A percentile compares a stretch with the other conserved stretches of the same genome.
These are phyloP conservation scores for Pachycephus smyrnensis DNA, from an alignment of 2,888 invertebrate species.

Conservation along the genomic window DNA sequence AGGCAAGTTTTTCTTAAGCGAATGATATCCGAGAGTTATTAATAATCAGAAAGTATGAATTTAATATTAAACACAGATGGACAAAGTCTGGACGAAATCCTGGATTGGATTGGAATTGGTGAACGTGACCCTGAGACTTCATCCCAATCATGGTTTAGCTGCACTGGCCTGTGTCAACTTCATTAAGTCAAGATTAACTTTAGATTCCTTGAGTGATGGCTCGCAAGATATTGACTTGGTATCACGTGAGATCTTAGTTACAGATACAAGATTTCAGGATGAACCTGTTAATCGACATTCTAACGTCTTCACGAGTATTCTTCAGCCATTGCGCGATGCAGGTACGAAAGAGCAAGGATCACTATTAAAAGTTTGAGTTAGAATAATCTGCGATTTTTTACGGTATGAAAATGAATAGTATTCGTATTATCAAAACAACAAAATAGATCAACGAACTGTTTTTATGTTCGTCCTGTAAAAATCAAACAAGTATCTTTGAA, in stretches of 20 bases:
- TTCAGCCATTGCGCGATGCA: constrained; percentile 79
- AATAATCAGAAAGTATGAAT: neutral
- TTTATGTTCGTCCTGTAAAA: too few relatives aligned
- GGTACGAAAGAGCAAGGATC: constrained; percentile 46
- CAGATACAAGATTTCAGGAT: constrained; percentile 78
- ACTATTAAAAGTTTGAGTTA: neutral
- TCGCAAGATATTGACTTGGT: constrained; percentile 93
- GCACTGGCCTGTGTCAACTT: constrained; percentile 90
- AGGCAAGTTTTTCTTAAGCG: constrained; percentile 27
- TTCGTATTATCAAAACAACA: neutral
- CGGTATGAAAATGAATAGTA: neutral
- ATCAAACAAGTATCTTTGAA: neutral
- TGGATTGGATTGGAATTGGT: constrained; percentile 86
- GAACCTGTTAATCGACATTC: constrained; percentile 78
- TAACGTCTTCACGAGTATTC: constrained; percentile 90
- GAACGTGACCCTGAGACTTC: constrained; percentile 84
- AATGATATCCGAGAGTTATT: constrained; percentile 19
- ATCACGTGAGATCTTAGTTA: constrained; percentile 88
- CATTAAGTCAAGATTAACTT: constrained; percentile 86
- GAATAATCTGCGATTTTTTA: neutral
- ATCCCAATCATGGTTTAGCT: constrained; percentile 70
- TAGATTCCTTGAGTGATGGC: constrained; percentile 89
- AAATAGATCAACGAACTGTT: neutral
- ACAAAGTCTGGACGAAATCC: constrained; percentile 80
- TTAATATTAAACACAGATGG: constrained; percentile 38